Evolutionary conservation across 2,113 vertebrate species (phyloP).

Genomic region (Sebastes fasciatus): DNA sequence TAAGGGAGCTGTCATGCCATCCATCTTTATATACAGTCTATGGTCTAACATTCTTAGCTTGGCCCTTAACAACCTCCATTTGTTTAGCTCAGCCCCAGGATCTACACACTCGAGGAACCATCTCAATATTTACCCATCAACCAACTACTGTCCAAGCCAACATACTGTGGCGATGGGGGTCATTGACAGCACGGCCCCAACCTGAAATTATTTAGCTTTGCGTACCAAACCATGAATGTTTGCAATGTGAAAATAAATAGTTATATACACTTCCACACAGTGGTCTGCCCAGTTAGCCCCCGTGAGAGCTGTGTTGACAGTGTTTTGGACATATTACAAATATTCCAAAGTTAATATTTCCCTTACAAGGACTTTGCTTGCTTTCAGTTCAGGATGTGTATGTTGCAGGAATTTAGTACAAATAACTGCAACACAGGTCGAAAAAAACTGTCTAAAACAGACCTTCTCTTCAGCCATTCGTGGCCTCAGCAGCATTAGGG

Average conservation of each 20-base stretch:
- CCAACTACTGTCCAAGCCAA: constrained; percentile 18
- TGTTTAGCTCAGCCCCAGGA: constrained; percentile 39
- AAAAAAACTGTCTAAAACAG: background rate
- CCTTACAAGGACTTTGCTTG: constrained; percentile 59
- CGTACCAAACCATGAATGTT: constrained; percentile 54
- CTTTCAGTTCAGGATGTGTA: constrained; percentile 43
- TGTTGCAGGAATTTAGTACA: constrained; percentile 38
- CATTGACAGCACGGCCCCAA: constrained; percentile 21
- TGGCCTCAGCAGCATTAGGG: background rate
- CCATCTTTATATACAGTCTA: too few species aligned
- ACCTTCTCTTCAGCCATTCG: background rate
- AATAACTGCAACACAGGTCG: constrained; percentile 22
- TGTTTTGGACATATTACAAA: constrained; percentile 62
- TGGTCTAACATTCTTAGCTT: background rate
- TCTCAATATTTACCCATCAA: constrained; percentile 66
- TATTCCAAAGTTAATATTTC: constrained; percentile 54
- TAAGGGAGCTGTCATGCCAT: too few species aligned
- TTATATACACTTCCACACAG: constrained; percentile 46
- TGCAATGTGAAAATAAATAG: constrained; percentile 55
- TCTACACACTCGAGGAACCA: constrained; percentile 56
- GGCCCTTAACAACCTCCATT: background rate
- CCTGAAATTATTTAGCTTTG: constrained; percentile 32
- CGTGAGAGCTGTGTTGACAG: constrained; percentile 55
- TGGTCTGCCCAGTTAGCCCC: constrained; percentile 27
- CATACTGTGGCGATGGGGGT: constrained; percentile 14